Base-by-base conservation (phyloP, 2,797 vertebrate genomes). In the Anniella stebbinsi region DNA sequence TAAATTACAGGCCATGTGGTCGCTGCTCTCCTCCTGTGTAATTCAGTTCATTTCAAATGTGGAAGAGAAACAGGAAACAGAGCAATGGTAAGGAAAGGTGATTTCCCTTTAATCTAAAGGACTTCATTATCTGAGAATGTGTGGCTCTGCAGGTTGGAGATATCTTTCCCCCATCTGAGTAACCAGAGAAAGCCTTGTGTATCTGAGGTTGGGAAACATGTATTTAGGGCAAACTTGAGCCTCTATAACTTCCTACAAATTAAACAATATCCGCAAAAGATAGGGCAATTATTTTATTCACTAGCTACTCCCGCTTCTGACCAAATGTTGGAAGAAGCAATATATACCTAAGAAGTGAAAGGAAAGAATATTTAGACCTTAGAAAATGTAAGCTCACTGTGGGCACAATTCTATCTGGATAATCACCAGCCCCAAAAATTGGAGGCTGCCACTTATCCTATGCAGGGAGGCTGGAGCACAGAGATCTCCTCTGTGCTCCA, bases 321-420 rank as follows among this genome's bases (percentile, higher is more conserved):
- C 25, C 51, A 70, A 48, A 1, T 70, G 45, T 15, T 48, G 38
- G 10, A 93, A 81, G 25, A 88, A 72, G 80, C 28, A 93, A 93
- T 93, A 84, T 17, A 48, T 23, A 87, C 17, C 91, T 7, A 11
- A 87, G n/a, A 91, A 41, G 75, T 70, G 63, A 88, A 51, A 54
- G 7, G 36, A 93, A 80, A 18, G 89, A 85, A 10, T 41, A 57
- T 54, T 51, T 3, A 30, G 63, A 8, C 25, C 81, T 38, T 84
- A 81, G 45, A 82, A 77, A 92, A 77, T 21, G 70, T 38, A 70
- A 25, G 3, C 45, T 45, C 15, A 25, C 63, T 41, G 73, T 18
- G 21, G n/a, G n/a, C n/a, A n/a, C n/a, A n/a, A n/a, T n/a, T n/a
- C n/a, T n/a, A n/a, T n/a, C n/a, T n/a, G n/a, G n/a, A n/a, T n/a